phyloP scores from a whole-genome alignment of 2,888 invertebrate genomes.

The Pristionchus entomophagus region DNA sequence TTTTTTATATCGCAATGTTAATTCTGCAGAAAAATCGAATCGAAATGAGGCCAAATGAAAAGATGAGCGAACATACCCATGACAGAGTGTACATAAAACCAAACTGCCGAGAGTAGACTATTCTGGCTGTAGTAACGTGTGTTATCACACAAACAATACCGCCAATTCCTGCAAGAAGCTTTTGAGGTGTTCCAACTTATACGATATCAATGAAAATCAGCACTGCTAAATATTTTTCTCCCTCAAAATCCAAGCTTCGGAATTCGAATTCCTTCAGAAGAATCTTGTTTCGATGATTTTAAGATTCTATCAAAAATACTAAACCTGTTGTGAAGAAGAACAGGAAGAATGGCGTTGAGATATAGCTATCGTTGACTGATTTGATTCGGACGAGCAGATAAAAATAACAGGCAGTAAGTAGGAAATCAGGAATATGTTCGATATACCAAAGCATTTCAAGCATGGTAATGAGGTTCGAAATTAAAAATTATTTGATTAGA shows the following conservation, averaged over 20 bases:
- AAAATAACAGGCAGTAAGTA: background rate
- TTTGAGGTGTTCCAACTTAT: too few species aligned
- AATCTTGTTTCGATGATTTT: too few species aligned
- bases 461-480: too few species aligned
- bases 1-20: background rate
- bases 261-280: too few species aligned
- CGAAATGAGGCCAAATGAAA: too few species aligned
- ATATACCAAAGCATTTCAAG: background rate
- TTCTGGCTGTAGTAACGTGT: background rate
- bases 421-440: background rate
- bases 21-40: background rate
- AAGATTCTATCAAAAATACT: background rate
- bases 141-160: background rate
- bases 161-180: background rate
- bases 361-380: background rate
- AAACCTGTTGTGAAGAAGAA: background rate
- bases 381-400: background rate
- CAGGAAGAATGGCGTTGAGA: background rate
- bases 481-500: too few species aligned
- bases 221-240: too few species aligned
- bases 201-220: too few species aligned
- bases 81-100: background rate
- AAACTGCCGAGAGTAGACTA: background rate
- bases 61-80: too few species aligned
- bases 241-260: too few species aligned